Base-by-base conservation (phyloP, 2,888 invertebrate genomes). In the Caenorhabditis drosophilae region DNA sequence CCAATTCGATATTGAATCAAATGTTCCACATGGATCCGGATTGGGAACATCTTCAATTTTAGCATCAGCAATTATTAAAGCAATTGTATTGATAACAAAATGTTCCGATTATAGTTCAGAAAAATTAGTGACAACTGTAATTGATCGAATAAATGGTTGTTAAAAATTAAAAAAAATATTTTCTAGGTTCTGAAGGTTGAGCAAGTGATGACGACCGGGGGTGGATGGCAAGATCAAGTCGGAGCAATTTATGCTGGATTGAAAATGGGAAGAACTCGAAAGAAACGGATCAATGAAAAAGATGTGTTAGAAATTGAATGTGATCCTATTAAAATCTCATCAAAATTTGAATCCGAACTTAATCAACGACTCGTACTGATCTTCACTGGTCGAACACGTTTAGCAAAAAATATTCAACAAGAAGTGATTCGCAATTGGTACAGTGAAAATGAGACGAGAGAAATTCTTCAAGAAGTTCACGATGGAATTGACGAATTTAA, bases 41-140 rank as follows among this genome's bases (percentile, higher is more conserved):
- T 79, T 88, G 64, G 88, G 88, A 7, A 87, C 87, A n/a, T 87
- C 87, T 77, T 87, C 87, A 67, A 87, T 88, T 55, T 74, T 88
- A 50, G 86, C 87, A 1, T 86, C 85, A 11, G 85, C 85, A 35
- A 82, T 87, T 18, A 74, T 88, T 60, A 85, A 85, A 42, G 85
- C 84, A 2, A 59, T 88, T 12, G 36, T 27, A 16, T 51, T 40
- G 3, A 2, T 64, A 20, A 55, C 25, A 45, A 25, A 23, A 7
- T n/a, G n/a, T n/a, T n/a, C n/a, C n/a, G n/a, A 34, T 7, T 2
- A 20, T 1, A 1, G 52, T 3, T 41, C 52, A 12, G 52, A 54
- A 31, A 48, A 54, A 26, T 46, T 56, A 12, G 47, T 57, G 7
- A 46, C 51, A 22, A 63, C 57, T 12, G 57, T 60, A 42, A 45